phyloP scores from a whole-genome alignment of 2,113 vertebrate species.

The Parotia lawesii region DNA sequence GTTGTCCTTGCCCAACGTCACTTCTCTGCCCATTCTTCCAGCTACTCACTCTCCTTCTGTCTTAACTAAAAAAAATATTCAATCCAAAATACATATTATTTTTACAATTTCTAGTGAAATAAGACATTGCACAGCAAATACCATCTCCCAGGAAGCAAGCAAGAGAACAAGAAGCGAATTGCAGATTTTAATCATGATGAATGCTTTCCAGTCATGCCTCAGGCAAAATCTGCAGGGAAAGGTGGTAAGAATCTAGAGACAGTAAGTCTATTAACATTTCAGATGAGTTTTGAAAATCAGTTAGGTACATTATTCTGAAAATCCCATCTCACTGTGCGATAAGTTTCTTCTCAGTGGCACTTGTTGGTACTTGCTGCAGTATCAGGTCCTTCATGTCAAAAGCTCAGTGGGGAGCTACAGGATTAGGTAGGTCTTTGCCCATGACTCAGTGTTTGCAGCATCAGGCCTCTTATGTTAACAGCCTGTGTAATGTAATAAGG shows the following conservation, averaged over 20 bases:
- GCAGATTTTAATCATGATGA: slow-evolving; percentile 31
- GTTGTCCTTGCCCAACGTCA: not conserved
- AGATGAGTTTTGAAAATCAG: slow-evolving; percentile 38
- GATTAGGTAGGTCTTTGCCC: not conserved
- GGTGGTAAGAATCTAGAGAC: slow-evolving; percentile 25
- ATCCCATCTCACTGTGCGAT: not conserved
- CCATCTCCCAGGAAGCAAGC: not conserved
- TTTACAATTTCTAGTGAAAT: not conserved
- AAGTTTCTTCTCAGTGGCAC: slow-evolving; percentile 13
- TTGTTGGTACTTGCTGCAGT: slow-evolving; percentile 52
- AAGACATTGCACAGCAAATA: not conserved
- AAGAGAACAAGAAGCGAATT: not conserved
- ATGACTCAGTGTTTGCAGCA: slow-evolving; percentile 2
- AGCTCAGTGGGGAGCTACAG: not conserved
- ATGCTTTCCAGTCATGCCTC: slow-evolving; percentile 28
- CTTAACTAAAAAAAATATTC: not conserved
- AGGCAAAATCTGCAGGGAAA: slow-evolving; percentile 15
- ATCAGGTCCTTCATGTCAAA: slow-evolving; percentile 5
- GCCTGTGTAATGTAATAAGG: not conserved
- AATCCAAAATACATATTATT: not conserved
- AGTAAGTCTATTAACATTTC: slow-evolving; percentile 42
- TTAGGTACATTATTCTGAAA: slow-evolving; percentile 28
- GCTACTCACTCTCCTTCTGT: not conserved
- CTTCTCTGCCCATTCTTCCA: not conserved
- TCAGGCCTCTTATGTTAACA: slow-evolving; percentile 13